phyloP scores from a whole-genome alignment of 2,113 vertebrate genomes.

The Ardeotis arabs region DNA sequence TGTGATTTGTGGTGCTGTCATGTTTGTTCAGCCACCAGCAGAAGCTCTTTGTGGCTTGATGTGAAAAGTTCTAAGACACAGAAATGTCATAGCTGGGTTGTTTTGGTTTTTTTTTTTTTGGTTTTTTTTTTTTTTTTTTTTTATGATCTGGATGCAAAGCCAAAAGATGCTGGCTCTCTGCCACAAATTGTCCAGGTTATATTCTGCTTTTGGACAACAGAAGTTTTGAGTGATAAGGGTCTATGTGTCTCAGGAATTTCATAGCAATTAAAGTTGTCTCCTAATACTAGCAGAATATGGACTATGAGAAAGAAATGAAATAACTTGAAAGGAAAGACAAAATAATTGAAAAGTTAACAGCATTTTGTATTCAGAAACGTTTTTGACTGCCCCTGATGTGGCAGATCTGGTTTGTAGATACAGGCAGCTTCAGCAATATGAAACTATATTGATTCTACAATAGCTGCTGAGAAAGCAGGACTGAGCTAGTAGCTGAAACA shows the following conservation, averaged over 20 bases:
- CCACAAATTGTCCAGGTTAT: background rate
- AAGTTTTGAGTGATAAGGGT: background rate
- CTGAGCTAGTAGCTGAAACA: background rate
- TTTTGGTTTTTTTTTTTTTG: background rate
- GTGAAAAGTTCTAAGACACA: background rate
- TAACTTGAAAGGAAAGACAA: background rate
- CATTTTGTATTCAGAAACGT: background rate
- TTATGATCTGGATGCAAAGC: background rate
- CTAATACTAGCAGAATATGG: background rate
- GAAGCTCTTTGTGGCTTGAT: background rate
- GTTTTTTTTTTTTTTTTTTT: background rate
- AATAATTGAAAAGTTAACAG: background rate
- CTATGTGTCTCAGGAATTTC: background rate
- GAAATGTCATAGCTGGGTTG: background rate
- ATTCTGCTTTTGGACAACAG: background rate
- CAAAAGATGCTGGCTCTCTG: background rate
- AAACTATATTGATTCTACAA: background rate
- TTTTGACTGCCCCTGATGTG: background rate
- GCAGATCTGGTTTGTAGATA: background rate
- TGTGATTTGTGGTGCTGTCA: background rate
- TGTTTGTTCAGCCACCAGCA: conserved; percentile 2
- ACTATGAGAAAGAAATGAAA: background rate
- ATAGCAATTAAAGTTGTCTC: background rate
- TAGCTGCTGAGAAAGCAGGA: background rate
- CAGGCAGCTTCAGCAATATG: background rate